These are phyloP conservation scores for Blastobasis adustella DNA, from an alignment of 2,888 invertebrate genomes.

Conservation along the genomic window DNA sequence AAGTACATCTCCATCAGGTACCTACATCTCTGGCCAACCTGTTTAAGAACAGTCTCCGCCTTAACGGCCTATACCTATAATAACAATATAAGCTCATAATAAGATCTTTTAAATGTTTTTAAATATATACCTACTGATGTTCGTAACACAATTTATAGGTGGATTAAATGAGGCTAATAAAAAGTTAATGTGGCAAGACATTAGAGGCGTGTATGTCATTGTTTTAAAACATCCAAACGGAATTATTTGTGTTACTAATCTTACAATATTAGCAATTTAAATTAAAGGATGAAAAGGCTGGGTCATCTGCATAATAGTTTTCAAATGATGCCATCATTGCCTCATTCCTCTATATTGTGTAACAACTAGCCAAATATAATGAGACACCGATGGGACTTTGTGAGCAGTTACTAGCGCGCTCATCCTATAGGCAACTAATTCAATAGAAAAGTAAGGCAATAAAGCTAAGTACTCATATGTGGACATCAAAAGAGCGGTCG, in stretches of 20 bases:
- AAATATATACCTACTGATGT: too few relatives aligned
- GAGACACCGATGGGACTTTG: background rate
- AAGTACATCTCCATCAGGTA: too few relatives aligned
- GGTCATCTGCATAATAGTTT: conserved; percentile 14
- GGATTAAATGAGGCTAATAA: too few relatives aligned
- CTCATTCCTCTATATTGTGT: conserved; percentile 9
- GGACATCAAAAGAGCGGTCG: conserved; percentile 29
- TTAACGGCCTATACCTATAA: too few relatives aligned
- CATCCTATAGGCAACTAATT: background rate
- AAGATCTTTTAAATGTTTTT: too few relatives aligned
- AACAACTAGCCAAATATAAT: conserved; percentile 1
- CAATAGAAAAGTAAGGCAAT: conserved; percentile 26
- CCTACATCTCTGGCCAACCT: too few relatives aligned
- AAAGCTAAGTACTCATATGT: conserved; percentile 39
- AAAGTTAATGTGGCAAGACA: conserved; percentile 3
- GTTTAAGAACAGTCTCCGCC: too few relatives aligned
- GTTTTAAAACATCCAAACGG: background rate
- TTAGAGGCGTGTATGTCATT: background rate
- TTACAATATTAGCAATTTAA: conserved; percentile 14
- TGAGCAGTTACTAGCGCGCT: background rate
- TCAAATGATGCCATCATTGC: conserved; percentile 12
- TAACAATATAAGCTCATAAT: too few relatives aligned
- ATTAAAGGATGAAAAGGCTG: conserved; percentile 13
- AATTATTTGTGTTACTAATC: background rate
- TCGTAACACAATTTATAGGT: too few relatives aligned